phyloP scores from a whole-genome alignment of 2,113 vertebrate genomes.

The Cranoglanis bouderius region DNA sequence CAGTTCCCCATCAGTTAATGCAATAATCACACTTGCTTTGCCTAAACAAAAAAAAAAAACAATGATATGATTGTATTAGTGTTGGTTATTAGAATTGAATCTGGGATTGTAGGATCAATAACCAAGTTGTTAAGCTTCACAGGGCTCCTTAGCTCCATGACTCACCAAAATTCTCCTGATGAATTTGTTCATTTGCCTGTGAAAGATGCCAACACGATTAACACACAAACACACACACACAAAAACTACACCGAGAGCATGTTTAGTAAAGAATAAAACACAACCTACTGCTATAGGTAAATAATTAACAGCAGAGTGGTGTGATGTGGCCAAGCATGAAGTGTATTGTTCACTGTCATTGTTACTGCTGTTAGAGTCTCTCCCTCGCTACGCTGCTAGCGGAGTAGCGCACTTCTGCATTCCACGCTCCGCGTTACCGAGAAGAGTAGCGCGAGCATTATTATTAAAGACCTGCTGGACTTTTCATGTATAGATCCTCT shows the following conservation, averaged over 20 bases:
- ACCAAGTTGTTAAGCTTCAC: background rate
- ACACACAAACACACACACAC: background rate
- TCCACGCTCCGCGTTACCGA: too few species aligned
- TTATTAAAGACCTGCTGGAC: too few species aligned
- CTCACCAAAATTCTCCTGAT: constrained; percentile 76
- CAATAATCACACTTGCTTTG: constrained; percentile 84
- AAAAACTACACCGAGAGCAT: background rate
- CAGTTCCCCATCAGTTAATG: constrained; percentile 81
- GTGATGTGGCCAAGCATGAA: background rate
- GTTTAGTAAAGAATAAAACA: background rate
- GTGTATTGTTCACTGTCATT: background rate
- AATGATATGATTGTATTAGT: background rate
- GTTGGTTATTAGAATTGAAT: too few species aligned
- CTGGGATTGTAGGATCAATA: background rate
- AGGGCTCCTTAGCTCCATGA: background rate
- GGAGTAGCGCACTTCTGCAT: too few species aligned
- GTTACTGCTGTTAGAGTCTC: too few species aligned
- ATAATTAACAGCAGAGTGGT: background rate
- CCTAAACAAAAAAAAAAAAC: constrained; percentile 58
- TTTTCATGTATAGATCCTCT: too few species aligned
- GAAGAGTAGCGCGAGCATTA: too few species aligned
- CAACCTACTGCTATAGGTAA: background rate
- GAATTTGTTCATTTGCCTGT: constrained; percentile 89
- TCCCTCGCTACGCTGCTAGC: too few species aligned
- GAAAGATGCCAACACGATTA: constrained; percentile 49